Evolutionary conservation across 53 echinoderm and acorn worm species (phyloP), one percentile per base, ranked within the genome.

Genomic region (Astropecten irregularis): DNA sequence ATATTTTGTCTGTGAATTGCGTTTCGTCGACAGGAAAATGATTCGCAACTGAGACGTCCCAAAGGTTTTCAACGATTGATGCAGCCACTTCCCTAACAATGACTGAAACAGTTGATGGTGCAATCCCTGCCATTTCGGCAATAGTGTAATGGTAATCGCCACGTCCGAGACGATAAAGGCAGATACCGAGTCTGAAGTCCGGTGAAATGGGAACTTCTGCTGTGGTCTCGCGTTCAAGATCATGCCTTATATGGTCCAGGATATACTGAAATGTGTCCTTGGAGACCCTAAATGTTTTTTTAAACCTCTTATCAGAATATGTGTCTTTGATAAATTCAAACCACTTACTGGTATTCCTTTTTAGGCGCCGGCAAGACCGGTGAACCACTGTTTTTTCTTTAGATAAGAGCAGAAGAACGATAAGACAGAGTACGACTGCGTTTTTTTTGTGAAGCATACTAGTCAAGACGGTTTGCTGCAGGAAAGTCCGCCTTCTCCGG

Each of bases 101-200:
- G 1, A 27, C 11, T 64, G 64, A 16, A 10, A 64, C 64, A 18
- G 64, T 64, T 9, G 64, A 64, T 1, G 37, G 3, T 3, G 36
- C 38, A 18, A 64, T 10, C 19, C 64, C 36, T 1, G 64, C 19
- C 64, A 64, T 64, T 36, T 64, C 64, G 1, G 36, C 64, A 15
- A 64, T 18, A 2, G 64, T 37, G 64, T 64, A 64, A 9, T 64
- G 36, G n/a, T 64, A 64, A 37, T 64, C 64, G 7, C 64, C 64
- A n/a, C 64, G 34, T 6, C 36, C 64, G 0, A 64, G 64, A 18
- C 64, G n/a, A 37, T 64, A 64, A 0, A 64, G 64, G 64, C 64
- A 64, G 37, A 64, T 64, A 2, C 0, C 64, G 0, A 64, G 37
- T 36, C 64, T 35, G 8, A 36, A 37, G 1, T 64, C 37, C 2